phyloP scores from a whole-genome alignment of 1,140 invertebrate genomes.

The Drosophila nannoptera region DNA sequence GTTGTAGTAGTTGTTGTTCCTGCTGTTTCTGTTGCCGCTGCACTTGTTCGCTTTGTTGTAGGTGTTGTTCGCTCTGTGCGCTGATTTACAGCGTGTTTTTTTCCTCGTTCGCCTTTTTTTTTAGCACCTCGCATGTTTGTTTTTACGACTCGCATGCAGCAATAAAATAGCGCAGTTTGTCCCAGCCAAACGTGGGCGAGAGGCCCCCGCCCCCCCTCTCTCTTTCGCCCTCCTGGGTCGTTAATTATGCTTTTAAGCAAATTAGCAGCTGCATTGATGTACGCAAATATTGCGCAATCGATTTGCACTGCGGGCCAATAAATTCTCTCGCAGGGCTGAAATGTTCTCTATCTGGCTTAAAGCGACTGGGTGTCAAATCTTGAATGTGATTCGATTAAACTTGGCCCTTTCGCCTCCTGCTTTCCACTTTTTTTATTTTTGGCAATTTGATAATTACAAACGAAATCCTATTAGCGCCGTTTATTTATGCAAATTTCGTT shows the following conservation, averaged over 20 bases:
- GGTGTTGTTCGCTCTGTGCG: slow-evolving; percentile 36
- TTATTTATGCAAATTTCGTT: slow-evolving; percentile 73
- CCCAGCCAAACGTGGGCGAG: not conserved
- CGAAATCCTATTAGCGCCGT: slow-evolving; percentile 68
- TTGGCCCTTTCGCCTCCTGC: slow-evolving; percentile 9
- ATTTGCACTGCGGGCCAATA: slow-evolving; percentile 61
- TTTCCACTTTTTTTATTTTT: slow-evolving; percentile 3
- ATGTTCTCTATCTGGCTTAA: slow-evolving; percentile 5
- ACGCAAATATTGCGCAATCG: slow-evolving; percentile 68
- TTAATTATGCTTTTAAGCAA: slow-evolving; percentile 77
- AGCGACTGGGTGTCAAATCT: slow-evolving; percentile 12
- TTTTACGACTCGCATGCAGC: slow-evolving; percentile 66
- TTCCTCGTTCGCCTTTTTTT: slow-evolving; percentile 20
- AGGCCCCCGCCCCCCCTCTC: too few species aligned
- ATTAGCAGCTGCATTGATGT: slow-evolving; percentile 69
- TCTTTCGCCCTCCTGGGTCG: slow-evolving; percentile 26
- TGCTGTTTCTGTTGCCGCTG: slow-evolving; percentile 12
- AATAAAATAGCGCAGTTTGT: slow-evolving; percentile 48
- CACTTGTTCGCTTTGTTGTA: slow-evolving; percentile 28
- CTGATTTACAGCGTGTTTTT: slow-evolving; percentile 65
- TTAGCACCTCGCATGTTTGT: slow-evolving; percentile 55
- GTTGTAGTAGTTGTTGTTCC: slow-evolving; percentile 36
- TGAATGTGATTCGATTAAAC: slow-evolving; percentile 40
- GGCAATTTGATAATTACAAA: slow-evolving; percentile 73
- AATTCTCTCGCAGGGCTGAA: slow-evolving; percentile 46